A percentile compares a stretch with the other conserved stretches of the same genome.
phyloP scores from a whole-genome alignment of 2,888 invertebrate species.

The Cryptus viduatorius region DNA sequence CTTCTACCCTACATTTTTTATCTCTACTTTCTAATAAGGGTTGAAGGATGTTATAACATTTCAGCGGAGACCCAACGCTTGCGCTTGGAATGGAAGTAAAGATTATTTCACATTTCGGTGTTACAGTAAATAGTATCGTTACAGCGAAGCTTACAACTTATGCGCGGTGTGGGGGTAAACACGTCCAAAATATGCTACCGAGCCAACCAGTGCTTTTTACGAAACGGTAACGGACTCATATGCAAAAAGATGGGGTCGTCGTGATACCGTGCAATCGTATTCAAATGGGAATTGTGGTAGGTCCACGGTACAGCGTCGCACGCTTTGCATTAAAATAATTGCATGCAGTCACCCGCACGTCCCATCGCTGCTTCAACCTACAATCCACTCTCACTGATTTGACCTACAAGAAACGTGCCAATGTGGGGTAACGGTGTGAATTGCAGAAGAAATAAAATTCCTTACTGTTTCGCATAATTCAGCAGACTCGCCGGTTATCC shows the following conservation, averaged over 20 bases:
- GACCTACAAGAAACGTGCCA: background rate
- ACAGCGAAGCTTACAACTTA: background rate
- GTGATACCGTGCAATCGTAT: conserved; percentile 74
- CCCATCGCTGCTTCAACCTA: conserved; percentile 56
- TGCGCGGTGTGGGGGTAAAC: background rate
- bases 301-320: conserved; percentile 58
- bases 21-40: conserved; percentile 19
- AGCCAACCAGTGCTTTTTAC: conserved; percentile 12
- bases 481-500: no score
- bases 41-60: conserved; percentile 33
- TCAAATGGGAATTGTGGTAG: conserved; percentile 71
- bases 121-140: background rate
- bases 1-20: conserved; percentile 7
- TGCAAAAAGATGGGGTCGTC: conserved; percentile 60
- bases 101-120: conserved; percentile 7
- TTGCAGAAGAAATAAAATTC: background rate
- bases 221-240: conserved; percentile 1
- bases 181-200: background rate
- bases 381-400: conserved; percentile 8
- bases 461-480: background rate
- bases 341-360: conserved; percentile 77
- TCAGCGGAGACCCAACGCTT: background rate
- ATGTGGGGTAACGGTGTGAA: background rate
- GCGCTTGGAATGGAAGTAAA: background rate
- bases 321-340: conserved; percentile 80